These are phyloP conservation scores for Poeciliopsis infans DNA, from an alignment of 2,797 vertebrate genomes.

Conservation along the genomic window DNA sequence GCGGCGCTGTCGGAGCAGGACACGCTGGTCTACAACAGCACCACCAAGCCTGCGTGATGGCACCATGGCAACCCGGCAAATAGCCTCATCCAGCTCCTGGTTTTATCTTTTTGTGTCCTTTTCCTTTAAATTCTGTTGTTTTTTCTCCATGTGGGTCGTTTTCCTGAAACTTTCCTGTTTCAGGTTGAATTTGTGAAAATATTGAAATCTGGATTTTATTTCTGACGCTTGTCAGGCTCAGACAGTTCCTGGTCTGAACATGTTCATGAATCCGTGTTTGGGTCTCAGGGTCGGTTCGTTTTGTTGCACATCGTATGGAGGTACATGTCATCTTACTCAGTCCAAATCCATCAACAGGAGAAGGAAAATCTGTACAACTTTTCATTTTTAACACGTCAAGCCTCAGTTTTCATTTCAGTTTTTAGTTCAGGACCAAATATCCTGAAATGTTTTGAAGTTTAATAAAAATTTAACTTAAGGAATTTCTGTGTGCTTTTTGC, in stretches of 20 bases:
- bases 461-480: background rate
- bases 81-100: background rate
- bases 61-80: background rate
- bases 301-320: background rate
- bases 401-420: background rate
- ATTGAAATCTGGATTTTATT: background rate
- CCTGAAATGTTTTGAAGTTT: background rate
- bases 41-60: slow-evolving; percentile 86
- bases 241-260: background rate
- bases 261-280: slow-evolving; percentile 20
- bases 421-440: background rate
- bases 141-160: background rate
- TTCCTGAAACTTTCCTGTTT: background rate
- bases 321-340: slow-evolving; percentile 2
- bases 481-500: background rate
- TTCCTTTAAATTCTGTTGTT: background rate
- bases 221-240: background rate
- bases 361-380: background rate
- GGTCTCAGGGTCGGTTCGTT: slow-evolving; percentile 11
- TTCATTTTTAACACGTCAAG: background rate
- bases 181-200: background rate
- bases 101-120: background rate
- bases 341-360: background rate
- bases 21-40: slow-evolving; percentile 85
- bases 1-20: slow-evolving; percentile 78